A percentile compares a stretch with the other conserved stretches of the same genome.
phyloP scores from a whole-genome alignment of 2,888 invertebrate genomes.

The Villa cingulata region DNA sequence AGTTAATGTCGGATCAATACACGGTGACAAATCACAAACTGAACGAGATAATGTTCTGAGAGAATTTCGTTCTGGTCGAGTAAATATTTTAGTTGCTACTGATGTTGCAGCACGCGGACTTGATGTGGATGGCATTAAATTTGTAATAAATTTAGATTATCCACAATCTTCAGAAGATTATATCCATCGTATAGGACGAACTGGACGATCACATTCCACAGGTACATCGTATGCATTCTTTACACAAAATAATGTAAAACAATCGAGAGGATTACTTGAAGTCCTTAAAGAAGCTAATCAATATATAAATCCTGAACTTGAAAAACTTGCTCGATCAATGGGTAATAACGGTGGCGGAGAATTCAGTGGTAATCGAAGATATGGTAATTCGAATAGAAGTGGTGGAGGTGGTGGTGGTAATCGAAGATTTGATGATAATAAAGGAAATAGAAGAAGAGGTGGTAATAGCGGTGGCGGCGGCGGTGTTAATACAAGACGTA shows the following conservation, averaged over 20 bases:
- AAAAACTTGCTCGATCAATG: constrained; percentile 54
- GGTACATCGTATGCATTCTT: constrained; percentile 93
- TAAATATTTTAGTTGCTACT: constrained; percentile 84
- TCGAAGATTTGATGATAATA: constrained; percentile 16
- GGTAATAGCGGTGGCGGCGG: constrained; percentile 13
- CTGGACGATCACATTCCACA: constrained; percentile 71
- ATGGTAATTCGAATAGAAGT: constrained; percentile 19
- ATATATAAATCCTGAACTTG: constrained; percentile 70
- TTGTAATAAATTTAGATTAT: constrained; percentile 91
- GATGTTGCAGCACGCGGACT: constrained; percentile 93
- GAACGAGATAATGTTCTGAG: constrained; percentile 82
- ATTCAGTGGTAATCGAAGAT: constrained; percentile 12
- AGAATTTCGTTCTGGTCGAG: constrained; percentile 74
- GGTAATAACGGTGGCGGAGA: constrained; percentile 18
- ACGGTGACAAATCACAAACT: constrained; percentile 90
- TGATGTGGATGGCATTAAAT: constrained; percentile 90
- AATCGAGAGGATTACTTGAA: constrained; percentile 75
- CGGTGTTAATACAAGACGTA: constrained; percentile 12
- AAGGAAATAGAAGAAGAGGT: constrained; percentile 14
- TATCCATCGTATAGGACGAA: constrained; percentile 88
- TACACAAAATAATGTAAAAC: constrained; percentile 72
- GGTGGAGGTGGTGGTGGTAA: constrained; percentile 37
- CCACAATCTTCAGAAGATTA: constrained; percentile 91
- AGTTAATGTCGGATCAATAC: constrained; percentile 72
- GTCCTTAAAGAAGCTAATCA: constrained; percentile 83